Percentiles rank a stretch among this genome's conserved stretches.
Conservation (phyloP, 2,113 vertebrate species). For the Passer montanus region DNA sequence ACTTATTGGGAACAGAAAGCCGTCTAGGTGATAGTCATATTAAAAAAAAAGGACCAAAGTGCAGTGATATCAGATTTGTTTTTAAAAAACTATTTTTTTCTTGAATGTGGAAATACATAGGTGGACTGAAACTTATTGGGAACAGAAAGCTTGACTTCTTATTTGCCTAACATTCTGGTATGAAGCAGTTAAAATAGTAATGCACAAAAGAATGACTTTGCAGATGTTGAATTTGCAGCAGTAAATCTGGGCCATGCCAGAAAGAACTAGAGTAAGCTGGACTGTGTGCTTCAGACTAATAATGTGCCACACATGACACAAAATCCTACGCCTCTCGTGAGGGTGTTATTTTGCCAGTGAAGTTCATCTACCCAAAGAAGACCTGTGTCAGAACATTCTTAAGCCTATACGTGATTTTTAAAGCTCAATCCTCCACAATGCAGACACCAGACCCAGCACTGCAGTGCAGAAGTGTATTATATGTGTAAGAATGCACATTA, state of each 20-base stretch:
- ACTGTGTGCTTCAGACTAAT: background rate
- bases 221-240: slow-evolving; percentile 13
- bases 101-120: background rate
- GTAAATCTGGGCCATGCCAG: slow-evolving; percentile 1
- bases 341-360: background rate
- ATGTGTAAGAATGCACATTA: background rate
- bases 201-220: slow-evolving; percentile 14
- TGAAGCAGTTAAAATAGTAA: background rate
- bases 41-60: slow-evolving; percentile 19
- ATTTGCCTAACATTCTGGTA: background rate
- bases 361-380: background rate
- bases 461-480: background rate
- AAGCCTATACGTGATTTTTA: background rate
- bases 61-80: background rate
- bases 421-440: background rate
- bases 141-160: background rate
- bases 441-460: background rate
- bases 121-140: background rate
- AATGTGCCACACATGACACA: background rate
- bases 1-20: background rate
- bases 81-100: background rate
- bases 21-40: background rate
- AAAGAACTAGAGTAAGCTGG: slow-evolving; percentile 34
- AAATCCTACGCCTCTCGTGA: background rate
- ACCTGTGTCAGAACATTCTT: background rate